Evolutionary conservation across 2,888 invertebrate species (phyloP).

Genomic region (Drosophila ustulata): DNA sequence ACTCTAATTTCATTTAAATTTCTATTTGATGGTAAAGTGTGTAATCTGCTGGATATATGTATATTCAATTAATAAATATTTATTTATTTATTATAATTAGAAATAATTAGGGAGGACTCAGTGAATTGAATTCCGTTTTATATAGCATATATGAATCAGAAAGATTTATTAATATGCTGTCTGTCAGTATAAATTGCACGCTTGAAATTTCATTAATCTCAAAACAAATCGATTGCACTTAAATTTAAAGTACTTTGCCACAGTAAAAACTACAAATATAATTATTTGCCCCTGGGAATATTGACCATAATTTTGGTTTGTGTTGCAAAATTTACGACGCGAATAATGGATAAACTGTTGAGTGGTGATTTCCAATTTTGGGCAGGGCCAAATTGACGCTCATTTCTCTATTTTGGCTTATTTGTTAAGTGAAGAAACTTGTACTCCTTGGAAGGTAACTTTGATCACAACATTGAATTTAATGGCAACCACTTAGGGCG

Average conservation of each 20-base stretch:
- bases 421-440: conserved; percentile 56
- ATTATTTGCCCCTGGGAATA: neutral
- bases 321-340: conserved; percentile 5
- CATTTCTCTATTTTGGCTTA: conserved; percentile 9
- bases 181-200: too few species aligned
- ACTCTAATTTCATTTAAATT: too few species aligned
- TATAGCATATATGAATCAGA: too few species aligned
- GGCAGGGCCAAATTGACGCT: conserved; percentile 3
- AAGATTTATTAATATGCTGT: too few species aligned
- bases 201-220: neutral
- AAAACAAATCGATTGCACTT: neutral
- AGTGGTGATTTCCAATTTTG: conserved; percentile 3
- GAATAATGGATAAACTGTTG: conserved; percentile 5
- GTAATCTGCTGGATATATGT: too few species aligned
- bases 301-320: conserved; percentile 1
- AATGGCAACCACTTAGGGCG: conserved; percentile 57
- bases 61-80: too few species aligned
- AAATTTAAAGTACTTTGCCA: neutral
- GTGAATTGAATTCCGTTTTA: too few species aligned
- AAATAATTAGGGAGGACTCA: too few species aligned
- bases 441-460: conserved; percentile 37
- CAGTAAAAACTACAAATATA: conserved; percentile 2
- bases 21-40: too few species aligned
- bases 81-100: too few species aligned
- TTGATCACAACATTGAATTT: conserved; percentile 57